Conservation (phyloP, 1,140 invertebrate genomes). For the Ganaspis sp. region DNA sequence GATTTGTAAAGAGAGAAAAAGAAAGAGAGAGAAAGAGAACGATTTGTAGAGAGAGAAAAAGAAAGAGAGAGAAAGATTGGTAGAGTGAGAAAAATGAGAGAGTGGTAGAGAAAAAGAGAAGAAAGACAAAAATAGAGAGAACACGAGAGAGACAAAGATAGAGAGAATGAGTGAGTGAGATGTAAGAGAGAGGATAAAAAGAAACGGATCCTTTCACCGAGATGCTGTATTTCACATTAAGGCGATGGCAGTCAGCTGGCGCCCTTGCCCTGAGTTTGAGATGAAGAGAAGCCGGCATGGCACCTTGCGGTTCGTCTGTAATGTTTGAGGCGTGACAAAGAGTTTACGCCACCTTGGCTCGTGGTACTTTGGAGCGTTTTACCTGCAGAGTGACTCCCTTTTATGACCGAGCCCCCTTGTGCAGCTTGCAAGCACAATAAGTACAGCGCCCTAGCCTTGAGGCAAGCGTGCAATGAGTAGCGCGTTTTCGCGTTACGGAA, state of each 20-base stretch:
- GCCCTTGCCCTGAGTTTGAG: background rate
- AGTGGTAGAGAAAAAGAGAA: too few relatives aligned
- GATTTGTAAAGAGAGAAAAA: background rate
- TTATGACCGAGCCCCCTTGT: background rate
- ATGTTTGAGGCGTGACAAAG: constrained; percentile 30
- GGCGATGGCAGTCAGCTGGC: background rate
- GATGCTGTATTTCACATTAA: constrained; percentile 23
- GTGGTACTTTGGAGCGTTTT: background rate
- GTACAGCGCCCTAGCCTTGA: background rate
- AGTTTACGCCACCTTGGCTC: constrained; percentile 2
- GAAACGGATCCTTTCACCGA: constrained; percentile 1
- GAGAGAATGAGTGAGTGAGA: background rate
- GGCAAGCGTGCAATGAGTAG: background rate
- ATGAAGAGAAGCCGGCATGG: background rate
- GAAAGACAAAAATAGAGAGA: too few relatives aligned
- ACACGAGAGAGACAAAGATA: too few relatives aligned
- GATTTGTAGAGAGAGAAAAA: background rate
- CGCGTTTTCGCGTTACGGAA: background rate
- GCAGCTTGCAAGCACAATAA: background rate
- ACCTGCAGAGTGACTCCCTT: constrained; percentile 6
- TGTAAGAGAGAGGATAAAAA: background rate
- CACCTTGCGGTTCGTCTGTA: background rate
- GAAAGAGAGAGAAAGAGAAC: background rate
- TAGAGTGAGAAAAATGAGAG: background rate
- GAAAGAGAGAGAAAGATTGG: background rate